Conservation (phyloP, 1,140 invertebrate genomes). For the Dufourea novaeangliae region DNA sequence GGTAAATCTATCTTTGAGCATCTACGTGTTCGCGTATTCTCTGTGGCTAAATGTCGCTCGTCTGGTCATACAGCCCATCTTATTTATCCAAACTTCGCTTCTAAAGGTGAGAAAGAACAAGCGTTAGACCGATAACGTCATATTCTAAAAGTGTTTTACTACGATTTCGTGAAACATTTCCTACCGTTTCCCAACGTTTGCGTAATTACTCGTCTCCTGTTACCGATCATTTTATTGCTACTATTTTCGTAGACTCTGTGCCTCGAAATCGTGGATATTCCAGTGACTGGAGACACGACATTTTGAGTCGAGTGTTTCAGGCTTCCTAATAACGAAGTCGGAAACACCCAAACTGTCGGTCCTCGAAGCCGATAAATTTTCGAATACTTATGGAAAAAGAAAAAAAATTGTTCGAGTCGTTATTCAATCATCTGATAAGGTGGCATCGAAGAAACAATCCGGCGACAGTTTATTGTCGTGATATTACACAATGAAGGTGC, state of each 20-base stretch:
- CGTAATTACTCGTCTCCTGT: too few species aligned
- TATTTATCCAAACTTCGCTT: conserved; percentile 18
- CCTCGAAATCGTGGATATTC: too few species aligned
- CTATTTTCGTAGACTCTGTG: too few species aligned
- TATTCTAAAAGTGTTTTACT: background rate
- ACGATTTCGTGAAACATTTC: background rate
- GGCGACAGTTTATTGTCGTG: background rate
- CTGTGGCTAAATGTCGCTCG: conserved; percentile 18
- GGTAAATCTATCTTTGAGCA: conserved; percentile 55
- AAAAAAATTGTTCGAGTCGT: background rate
- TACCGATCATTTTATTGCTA: too few species aligned
- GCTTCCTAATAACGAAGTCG: too few species aligned
- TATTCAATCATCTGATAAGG: background rate
- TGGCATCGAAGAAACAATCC: background rate
- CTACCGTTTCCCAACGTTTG: background rate
- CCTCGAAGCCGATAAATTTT: background rate
- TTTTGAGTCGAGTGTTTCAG: too few species aligned
- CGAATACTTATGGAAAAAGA: background rate
- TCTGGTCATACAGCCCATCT: background rate
- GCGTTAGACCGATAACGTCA: background rate
- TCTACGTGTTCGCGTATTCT: conserved; percentile 21
- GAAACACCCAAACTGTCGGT: background rate
- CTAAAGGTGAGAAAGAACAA: background rate
- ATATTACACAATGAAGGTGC: too few species aligned
- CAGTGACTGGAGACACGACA: too few species aligned